These are phyloP conservation scores for Aphodius granarius DNA, from an alignment of 2,888 invertebrate genomes.

Conservation along the genomic window DNA sequence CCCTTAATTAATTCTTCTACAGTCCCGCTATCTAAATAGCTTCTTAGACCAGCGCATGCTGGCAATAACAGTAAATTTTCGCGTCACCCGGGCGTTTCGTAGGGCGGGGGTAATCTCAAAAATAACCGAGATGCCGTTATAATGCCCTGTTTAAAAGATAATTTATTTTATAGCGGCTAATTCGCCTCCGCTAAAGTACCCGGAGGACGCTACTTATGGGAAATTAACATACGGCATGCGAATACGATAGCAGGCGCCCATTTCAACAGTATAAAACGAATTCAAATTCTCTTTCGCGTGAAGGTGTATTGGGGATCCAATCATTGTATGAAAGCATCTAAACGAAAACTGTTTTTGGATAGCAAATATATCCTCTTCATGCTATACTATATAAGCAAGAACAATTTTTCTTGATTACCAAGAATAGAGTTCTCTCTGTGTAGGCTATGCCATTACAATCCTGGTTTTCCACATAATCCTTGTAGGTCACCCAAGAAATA, in stretches of 20 bases:
- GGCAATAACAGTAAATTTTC: conserved; percentile 24
- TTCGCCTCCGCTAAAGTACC: background rate
- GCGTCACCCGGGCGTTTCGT: conserved; percentile 1
- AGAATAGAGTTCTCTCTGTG: too few relatives aligned
- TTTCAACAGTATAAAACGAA: background rate
- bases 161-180: conserved; percentile 15
- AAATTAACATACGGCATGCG: background rate
- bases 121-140: conserved; percentile 17
- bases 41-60: conserved; percentile 22
- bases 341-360: background rate
- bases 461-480: too few relatives aligned
- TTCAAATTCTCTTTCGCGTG: background rate
- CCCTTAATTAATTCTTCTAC: conserved; percentile 25
- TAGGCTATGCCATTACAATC: too few relatives aligned
- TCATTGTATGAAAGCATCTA: background rate
- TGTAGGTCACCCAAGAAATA: too few relatives aligned
- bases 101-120: conserved; percentile 23
- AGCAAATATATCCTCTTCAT: too few relatives aligned
- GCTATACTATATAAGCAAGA: too few relatives aligned
- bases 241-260: background rate
- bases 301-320: background rate
- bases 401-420: too few relatives aligned
- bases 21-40: conserved; percentile 24
- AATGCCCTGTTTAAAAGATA: conserved; percentile 12
- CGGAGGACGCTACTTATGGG: background rate